These are phyloP conservation scores for Muscidifurax raptorellus DNA, from an alignment of 1,140 invertebrate species.

Conservation along the genomic window DNA sequence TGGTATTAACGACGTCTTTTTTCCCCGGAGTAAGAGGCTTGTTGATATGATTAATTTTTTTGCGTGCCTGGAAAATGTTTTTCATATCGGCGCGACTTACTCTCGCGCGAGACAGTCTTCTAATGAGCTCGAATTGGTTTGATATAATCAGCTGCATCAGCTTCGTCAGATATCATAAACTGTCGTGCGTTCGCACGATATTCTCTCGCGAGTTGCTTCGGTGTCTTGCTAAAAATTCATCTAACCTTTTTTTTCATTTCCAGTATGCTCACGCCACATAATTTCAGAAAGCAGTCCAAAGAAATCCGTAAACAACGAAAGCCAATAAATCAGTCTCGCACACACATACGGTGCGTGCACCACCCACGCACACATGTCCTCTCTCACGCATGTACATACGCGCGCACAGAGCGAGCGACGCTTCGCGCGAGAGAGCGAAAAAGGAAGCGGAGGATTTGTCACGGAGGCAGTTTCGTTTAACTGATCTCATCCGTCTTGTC, in stretches of 20 bases:
- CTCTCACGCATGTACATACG: background rate
- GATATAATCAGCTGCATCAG: constrained; percentile 26
- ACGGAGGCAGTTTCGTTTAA: constrained; percentile 74
- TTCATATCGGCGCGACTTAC: background rate
- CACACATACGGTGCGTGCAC: background rate
- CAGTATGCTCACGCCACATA: too few relatives aligned
- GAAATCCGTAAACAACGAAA: background rate
- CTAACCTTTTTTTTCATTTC: too few relatives aligned
- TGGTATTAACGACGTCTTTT: constrained; percentile 1
- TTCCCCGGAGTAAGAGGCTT: background rate
- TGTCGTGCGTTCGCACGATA: background rate
- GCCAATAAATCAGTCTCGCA: background rate
- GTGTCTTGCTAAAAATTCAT: too few relatives aligned
- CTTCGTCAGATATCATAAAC: background rate
- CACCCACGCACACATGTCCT: background rate
- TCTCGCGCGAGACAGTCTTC: background rate
- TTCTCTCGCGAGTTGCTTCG: background rate
- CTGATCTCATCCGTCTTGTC: constrained; percentile 74
- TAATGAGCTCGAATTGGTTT: background rate
- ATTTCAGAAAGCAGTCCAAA: background rate
- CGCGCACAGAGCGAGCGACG: background rate
- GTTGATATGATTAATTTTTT: constrained; percentile 28
- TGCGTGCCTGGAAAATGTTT: background rate
- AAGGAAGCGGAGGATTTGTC: constrained; percentile 74
- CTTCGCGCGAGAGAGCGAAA: constrained; percentile 58